Conservation (phyloP, 2,888 invertebrate species). For the Cabera pusaria region DNA sequence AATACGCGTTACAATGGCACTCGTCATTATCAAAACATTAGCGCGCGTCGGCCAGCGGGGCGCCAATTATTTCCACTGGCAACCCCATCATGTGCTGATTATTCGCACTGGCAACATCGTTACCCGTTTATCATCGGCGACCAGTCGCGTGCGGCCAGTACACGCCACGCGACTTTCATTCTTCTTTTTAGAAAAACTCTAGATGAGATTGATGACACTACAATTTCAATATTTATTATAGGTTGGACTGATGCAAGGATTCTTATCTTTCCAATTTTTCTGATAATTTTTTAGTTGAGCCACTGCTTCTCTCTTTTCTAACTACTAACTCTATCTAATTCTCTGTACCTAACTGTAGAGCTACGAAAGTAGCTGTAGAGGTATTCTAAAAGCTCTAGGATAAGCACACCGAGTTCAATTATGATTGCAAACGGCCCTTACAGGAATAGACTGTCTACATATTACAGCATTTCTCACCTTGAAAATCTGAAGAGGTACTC, state of each 20-base stretch:
- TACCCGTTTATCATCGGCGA: conserved; percentile 59
- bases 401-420: too few relatives aligned
- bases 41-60: conserved; percentile 72
- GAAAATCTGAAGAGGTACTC: too few relatives aligned
- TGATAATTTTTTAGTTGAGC: too few relatives aligned
- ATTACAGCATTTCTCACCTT: too few relatives aligned
- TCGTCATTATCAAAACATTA: conserved; percentile 80
- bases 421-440: too few relatives aligned
- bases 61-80: conserved; percentile 76
- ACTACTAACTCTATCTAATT: too few relatives aligned
- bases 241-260: conserved; percentile 10
- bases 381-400: too few relatives aligned
- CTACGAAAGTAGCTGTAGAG: too few relatives aligned
- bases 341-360: too few relatives aligned
- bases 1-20: conserved; percentile 62
- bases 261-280: too few relatives aligned
- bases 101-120: conserved; percentile 68
- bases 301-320: too few relatives aligned
- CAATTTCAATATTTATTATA: conserved; percentile 34
- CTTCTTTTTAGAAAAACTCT: conserved; percentile 47
- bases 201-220: conserved; percentile 34
- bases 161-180: conserved; percentile 40
- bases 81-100: conserved; percentile 71
- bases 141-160: conserved; percentile 55
- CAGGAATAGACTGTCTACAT: too few relatives aligned